These are phyloP conservation scores for Carduelis carduelis DNA, from an alignment of 2,797 vertebrate genomes.

Conservation along the genomic window DNA sequence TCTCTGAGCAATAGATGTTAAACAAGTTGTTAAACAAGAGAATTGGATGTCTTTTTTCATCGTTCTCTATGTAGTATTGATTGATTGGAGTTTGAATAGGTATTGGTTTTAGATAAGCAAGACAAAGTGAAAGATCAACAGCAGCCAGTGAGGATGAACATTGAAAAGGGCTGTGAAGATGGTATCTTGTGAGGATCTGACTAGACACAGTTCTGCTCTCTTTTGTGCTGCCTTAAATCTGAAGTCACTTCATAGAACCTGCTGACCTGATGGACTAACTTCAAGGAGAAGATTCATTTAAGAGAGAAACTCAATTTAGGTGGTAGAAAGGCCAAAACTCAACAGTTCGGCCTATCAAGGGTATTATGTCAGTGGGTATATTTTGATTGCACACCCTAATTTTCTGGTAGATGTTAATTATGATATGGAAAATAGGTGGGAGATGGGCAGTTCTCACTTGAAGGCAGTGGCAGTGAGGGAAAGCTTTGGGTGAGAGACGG, in stretches of 20 bases:
- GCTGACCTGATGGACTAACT: not conserved
- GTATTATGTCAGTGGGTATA: not conserved
- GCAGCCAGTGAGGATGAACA: conserved; percentile 71
- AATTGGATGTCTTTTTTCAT: conserved; percentile 72
- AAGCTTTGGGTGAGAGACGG: not conserved
- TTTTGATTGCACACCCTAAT: not conserved
- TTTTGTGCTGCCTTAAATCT: not conserved
- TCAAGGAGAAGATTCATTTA: not conserved
- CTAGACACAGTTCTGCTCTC: not conserved
- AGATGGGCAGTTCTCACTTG: not conserved
- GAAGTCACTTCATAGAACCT: rapidly evolving
- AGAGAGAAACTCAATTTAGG: not conserved
- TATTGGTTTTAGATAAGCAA: conserved; percentile 94
- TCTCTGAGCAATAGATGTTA: conserved; percentile 53
- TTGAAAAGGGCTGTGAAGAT: conserved; percentile 45
- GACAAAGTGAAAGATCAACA: conserved; percentile 88
- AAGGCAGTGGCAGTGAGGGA: not conserved
- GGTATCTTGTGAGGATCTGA: not conserved
- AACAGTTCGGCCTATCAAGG: not conserved
- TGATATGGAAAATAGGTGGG: not conserved
- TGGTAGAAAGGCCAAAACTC: not conserved
- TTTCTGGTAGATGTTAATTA: not conserved
- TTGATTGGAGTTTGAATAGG: conserved; percentile 85
- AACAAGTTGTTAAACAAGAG: conserved; percentile 75
- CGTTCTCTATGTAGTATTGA: conserved; percentile 79